Evolutionary conservation across 2,113 vertebrate genomes (phyloP).

Genomic region (Circaetus gallicus): DNA sequence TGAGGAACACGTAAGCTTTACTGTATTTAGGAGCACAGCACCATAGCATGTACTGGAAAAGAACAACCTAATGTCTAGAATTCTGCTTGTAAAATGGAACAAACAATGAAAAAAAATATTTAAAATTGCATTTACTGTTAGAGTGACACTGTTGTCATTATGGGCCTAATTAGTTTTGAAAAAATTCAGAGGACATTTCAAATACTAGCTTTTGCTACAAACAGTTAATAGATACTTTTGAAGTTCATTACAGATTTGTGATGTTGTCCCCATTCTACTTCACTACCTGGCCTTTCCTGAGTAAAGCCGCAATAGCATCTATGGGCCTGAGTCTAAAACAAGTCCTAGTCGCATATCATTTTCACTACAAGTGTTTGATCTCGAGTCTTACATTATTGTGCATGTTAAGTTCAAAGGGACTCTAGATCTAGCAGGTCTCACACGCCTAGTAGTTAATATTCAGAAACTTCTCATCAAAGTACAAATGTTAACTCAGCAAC

Average conservation of each 20-base stretch:
- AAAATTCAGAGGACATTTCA: not conserved
- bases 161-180: not conserved
- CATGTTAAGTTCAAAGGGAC: constrained; percentile 10
- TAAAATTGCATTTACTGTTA: not conserved
- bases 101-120: not conserved
- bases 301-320: not conserved
- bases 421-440: not conserved
- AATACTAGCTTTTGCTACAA: not conserved
- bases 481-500: not conserved
- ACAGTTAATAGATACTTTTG: not conserved
- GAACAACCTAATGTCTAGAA: not conserved
- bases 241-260: not conserved
- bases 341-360: not conserved
- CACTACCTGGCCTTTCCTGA: not conserved
- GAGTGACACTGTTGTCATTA: not conserved
- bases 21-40: not conserved
- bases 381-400: not conserved
- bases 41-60: not conserved
- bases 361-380: constrained; percentile 7
- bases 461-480: constrained; percentile 2
- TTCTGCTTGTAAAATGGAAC: not conserved
- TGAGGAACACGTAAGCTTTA: fast-evolving
- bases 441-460: not conserved
- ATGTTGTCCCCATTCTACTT: not conserved
- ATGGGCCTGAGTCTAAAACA: not conserved